Percentiles rank a stretch among this genome's conserved stretches.
Conservation (phyloP, 2,797 vertebrate genomes). For the Masticophis lateralis region DNA sequence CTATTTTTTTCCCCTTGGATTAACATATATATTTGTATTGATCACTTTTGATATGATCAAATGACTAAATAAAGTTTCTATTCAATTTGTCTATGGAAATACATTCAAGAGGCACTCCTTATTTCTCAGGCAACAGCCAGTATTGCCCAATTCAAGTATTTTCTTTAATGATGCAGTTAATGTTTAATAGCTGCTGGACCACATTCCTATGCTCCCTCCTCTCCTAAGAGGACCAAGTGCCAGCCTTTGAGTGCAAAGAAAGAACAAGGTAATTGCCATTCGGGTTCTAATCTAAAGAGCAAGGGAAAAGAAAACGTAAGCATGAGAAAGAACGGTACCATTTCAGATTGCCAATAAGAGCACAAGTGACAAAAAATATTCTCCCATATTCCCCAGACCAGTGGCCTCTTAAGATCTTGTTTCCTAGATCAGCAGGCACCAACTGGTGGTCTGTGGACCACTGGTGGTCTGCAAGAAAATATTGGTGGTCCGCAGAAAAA, state of each 20-base stretch:
- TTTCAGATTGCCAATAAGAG: background rate
- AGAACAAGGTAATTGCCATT: background rate
- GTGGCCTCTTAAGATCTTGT: background rate
- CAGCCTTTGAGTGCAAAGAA: background rate
- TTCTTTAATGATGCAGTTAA: background rate
- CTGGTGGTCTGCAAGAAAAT: no score
- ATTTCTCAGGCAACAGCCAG: background rate
- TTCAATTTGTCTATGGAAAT: background rate
- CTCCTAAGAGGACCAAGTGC: background rate
- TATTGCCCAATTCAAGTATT: background rate
- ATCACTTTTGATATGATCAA: background rate
- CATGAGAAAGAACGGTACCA: background rate
- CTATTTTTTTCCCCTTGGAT: background rate
- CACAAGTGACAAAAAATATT: background rate
- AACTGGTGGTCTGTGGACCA: no score
- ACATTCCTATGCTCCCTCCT: slow-evolving; percentile 12
- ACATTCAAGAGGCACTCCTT: background rate
- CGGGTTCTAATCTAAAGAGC: background rate
- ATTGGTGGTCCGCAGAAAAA: no score
- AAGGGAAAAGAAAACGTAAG: background rate
- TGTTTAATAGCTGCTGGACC: slow-evolving; percentile 15
- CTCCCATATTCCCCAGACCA: background rate
- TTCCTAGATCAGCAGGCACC: no score
- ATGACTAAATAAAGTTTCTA: background rate
- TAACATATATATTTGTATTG: background rate